Percentiles rank a stretch among this genome's conserved stretches.
Evolutionary conservation across 2,888 invertebrate species (phyloP).

Genomic region (Agrilus biguttatus): DNA sequence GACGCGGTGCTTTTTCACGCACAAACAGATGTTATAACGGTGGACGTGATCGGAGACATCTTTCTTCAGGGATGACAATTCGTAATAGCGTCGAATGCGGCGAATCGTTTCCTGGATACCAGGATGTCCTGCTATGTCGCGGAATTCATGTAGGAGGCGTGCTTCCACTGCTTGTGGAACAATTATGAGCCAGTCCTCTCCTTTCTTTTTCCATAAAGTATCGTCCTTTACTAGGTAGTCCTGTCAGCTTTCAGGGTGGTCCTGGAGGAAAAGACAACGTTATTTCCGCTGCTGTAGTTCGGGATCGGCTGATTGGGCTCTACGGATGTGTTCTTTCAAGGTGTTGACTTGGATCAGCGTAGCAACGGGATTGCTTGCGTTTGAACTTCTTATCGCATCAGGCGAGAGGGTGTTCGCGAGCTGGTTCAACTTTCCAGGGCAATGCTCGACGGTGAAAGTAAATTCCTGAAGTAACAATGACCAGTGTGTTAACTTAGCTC

Average conservation of each 20-base stretch:
- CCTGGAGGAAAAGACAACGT: no score
- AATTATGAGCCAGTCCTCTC: neutral
- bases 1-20: conserved; percentile 3
- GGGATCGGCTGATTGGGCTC: no score
- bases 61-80: conserved; percentile 5
- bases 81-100: conserved; percentile 3
- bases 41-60: conserved; percentile 13
- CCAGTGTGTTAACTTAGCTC: conserved; percentile 9
- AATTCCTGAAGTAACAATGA: conserved; percentile 10
- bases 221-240: neutral
- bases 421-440: conserved; percentile 9
- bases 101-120: conserved; percentile 11
- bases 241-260: neutral
- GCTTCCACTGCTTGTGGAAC: neutral
- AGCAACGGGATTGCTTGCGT: no score
- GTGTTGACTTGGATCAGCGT: no score
- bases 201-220: neutral
- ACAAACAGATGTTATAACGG: conserved; percentile 3
- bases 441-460: conserved; percentile 12
- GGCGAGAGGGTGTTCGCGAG: conserved; percentile 9
- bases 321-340: no score
- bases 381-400: no score
- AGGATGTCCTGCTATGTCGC: conserved; percentile 11
- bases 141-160: conserved; percentile 3
- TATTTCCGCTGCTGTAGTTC: no score